phyloP scores from a whole-genome alignment of 1,140 invertebrate genomes.

The Ips nitidus region DNA sequence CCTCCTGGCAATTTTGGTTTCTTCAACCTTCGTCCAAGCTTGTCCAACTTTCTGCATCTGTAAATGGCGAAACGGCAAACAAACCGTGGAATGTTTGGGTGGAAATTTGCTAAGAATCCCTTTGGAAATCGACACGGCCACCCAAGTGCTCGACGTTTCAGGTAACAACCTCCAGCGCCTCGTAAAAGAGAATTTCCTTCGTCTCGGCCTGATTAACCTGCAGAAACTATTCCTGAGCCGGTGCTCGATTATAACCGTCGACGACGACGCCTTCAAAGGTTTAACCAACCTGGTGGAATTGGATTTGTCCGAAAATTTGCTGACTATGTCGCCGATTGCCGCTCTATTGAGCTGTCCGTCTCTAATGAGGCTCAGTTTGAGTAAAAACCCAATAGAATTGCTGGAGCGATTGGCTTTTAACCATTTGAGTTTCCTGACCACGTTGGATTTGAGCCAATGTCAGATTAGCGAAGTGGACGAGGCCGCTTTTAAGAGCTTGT shows the following conservation, averaged over 20 bases:
- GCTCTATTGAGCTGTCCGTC: conserved; percentile 75
- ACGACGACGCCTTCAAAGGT: conserved; percentile 75
- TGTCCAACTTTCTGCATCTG: conserved; percentile 79
- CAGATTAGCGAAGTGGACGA: conserved; percentile 72
- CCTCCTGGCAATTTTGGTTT: conserved; percentile 11
- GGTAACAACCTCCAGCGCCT: conserved; percentile 77
- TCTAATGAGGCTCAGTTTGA: conserved; percentile 77
- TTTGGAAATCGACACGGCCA: conserved; percentile 76
- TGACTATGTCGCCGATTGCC: conserved; percentile 72
- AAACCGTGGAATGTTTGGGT: conserved; percentile 81
- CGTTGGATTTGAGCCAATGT: conserved; percentile 79
- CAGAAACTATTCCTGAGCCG: conserved; percentile 80
- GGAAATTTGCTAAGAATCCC: conserved; percentile 72
- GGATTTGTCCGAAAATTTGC: conserved; percentile 79
- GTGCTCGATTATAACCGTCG: conserved; percentile 74
- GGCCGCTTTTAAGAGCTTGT: conserved; percentile 77
- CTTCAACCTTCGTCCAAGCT: not conserved
- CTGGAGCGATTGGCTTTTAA: conserved; percentile 72
- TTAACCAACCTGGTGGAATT: conserved; percentile 85
- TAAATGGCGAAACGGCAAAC: conserved; percentile 89
- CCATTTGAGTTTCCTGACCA: conserved; percentile 71
- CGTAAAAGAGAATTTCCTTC: conserved; percentile 72
- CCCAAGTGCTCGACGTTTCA: conserved; percentile 83
- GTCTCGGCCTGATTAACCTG: conserved; percentile 77
- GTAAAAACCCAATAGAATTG: conserved; percentile 73